Conservation (phyloP, 2,797 vertebrate genomes). For the Mus spretus region DNA sequence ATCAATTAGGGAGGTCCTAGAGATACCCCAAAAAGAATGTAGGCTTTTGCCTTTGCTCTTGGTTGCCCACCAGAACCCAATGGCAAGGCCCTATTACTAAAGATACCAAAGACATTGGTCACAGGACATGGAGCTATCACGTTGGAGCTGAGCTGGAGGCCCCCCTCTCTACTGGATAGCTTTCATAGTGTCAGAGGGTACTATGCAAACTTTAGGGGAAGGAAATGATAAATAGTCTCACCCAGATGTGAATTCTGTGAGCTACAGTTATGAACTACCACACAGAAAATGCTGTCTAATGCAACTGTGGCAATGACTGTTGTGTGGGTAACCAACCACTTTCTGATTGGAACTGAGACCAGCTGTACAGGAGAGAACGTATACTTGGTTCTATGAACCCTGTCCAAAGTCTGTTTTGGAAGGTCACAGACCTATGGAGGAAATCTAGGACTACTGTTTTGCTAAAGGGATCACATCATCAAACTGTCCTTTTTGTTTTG, state of each 20-base stretch:
- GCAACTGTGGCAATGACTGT: background rate
- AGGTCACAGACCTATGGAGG: background rate
- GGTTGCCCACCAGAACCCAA: background rate
- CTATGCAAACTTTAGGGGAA: background rate
- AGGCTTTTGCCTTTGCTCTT: background rate
- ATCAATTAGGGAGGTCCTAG: background rate
- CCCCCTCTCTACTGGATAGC: background rate
- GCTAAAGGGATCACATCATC: background rate
- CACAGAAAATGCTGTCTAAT: background rate
- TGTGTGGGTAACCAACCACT: background rate
- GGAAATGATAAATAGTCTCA: background rate
- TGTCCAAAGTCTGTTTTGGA: background rate
- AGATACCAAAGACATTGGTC: no score
- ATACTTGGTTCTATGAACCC: background rate
- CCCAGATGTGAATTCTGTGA: background rate
- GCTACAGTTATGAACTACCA: background rate
- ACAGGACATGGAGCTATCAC: background rate
- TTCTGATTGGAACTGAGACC: background rate
- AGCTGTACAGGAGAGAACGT: background rate
- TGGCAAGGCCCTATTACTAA: background rate
- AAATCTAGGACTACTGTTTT: background rate
- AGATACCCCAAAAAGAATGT: background rate
- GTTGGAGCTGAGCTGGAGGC: background rate
- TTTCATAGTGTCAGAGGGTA: background rate
- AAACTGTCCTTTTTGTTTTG: background rate